A percentile compares a stretch with the other conserved stretches of the same genome.
Evolutionary conservation across 2,888 invertebrate species (phyloP).

Genomic region (Coremacera marginata): DNA sequence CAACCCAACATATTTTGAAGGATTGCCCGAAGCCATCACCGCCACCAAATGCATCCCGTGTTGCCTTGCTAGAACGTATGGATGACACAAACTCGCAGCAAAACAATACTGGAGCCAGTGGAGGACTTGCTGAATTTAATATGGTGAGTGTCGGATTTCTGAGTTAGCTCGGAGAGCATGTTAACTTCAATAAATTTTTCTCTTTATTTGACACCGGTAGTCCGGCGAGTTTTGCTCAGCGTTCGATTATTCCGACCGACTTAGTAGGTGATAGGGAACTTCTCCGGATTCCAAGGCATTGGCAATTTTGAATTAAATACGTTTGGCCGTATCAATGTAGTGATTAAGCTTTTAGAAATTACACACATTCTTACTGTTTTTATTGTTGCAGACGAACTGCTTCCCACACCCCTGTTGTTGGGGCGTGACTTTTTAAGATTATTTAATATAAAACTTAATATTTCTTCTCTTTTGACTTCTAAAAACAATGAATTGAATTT

Average conservation of each 20-base stretch:
- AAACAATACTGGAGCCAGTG: no score
- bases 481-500: background rate
- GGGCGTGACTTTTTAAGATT: background rate
- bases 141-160: no score
- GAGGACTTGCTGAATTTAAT: no score
- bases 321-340: background rate
- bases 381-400: background rate
- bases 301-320: constrained; percentile 17
- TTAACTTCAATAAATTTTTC: no score
- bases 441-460: background rate
- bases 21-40: background rate
- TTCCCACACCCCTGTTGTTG: background rate
- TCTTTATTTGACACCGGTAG: no score
- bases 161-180: no score
- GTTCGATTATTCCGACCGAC: no score
- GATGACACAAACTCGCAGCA: no score
- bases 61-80: no score
- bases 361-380: background rate
- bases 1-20: constrained; percentile 22
- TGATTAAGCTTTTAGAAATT: background rate
- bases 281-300: constrained; percentile 18
- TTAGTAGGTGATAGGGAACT: background rate
- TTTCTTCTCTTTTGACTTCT: background rate
- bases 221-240: no score
- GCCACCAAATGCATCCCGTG: background rate